Conservation (phyloP, 2,113 vertebrate species). For the Ibidorhyncha struthersii region DNA sequence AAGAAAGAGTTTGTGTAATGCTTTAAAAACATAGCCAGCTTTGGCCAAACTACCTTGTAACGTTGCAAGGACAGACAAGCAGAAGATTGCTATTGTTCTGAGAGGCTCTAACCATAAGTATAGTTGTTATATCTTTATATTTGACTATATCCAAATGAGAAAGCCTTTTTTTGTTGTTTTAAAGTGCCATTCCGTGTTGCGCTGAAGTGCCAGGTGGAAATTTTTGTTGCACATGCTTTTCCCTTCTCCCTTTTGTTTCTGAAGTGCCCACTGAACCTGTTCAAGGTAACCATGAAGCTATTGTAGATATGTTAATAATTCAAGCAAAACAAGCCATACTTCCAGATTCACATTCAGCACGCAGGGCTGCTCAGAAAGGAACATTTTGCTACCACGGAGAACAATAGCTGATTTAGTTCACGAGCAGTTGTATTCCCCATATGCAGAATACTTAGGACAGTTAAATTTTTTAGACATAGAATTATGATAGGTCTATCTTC, state of each 20-base stretch:
- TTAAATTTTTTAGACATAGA: not conserved
- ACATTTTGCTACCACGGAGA: not conserved
- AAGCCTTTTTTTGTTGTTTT: not conserved
- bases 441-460: not conserved
- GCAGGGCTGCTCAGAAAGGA: not conserved
- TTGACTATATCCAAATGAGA: not conserved
- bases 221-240: not conserved
- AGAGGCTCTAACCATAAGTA: not conserved
- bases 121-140: not conserved
- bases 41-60: not conserved
- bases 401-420: not conserved
- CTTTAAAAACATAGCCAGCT: slow-evolving; percentile 13
- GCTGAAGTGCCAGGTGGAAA: slow-evolving; percentile 4
- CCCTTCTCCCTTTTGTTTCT: slow-evolving; percentile 43
- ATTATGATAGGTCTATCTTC: not conserved
- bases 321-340: slow-evolving; percentile 9
- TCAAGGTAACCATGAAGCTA: slow-evolving; percentile 51
- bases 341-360: not conserved
- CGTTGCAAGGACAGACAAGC: not conserved
- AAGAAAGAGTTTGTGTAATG: slow-evolving; percentile 42
- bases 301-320: slow-evolving; percentile 38
- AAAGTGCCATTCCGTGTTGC: not conserved
- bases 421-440: not conserved
- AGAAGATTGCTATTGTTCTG: slow-evolving; percentile 10
- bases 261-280: slow-evolving; percentile 17